A percentile compares a stretch with the other conserved stretches of the same genome.
These are phyloP conservation scores for Neostethus bicornis DNA, from an alignment of 2,797 vertebrate species.

Conservation along the genomic window DNA sequence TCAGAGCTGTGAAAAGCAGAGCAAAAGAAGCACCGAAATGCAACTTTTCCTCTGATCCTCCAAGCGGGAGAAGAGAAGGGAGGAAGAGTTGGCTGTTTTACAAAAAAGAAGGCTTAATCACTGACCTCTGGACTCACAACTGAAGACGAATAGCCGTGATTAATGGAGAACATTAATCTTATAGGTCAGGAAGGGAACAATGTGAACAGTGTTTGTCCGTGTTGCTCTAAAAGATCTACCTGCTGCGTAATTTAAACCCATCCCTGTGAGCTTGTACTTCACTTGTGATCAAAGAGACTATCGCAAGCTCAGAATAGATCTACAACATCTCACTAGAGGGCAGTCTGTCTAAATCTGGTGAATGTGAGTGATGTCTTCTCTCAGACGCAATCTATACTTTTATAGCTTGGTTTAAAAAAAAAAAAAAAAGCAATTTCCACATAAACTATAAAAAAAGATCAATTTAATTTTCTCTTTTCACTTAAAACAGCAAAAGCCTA, in stretches of 20 bases:
- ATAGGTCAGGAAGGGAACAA: slow-evolving; percentile 50
- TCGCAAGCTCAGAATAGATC: slow-evolving; percentile 28
- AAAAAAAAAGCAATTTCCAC: slow-evolving; percentile 3
- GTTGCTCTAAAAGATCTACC: slow-evolving; percentile 48
- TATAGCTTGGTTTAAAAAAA: slow-evolving; percentile 13
- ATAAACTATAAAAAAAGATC: neutral
- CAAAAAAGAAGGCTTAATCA: slow-evolving; percentile 68
- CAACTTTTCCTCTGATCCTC: slow-evolving; percentile 53
- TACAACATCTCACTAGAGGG: slow-evolving; percentile 60
- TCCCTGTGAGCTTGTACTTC: slow-evolving; percentile 30
- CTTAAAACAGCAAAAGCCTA: neutral
- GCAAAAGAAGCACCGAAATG: slow-evolving; percentile 43
- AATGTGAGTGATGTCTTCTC: neutral
- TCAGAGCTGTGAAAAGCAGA: slow-evolving; percentile 63
- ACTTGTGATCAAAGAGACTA: slow-evolving; percentile 24
- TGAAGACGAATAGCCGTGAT: slow-evolving; percentile 69
- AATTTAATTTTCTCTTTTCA: slow-evolving; percentile 13
- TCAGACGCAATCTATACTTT: slow-evolving; percentile 10
- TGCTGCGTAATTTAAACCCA: slow-evolving; percentile 39
- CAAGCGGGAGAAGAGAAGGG: slow-evolving; percentile 26
- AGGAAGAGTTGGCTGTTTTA: slow-evolving; percentile 38
- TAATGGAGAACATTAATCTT: slow-evolving; percentile 68
- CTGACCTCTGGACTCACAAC: slow-evolving; percentile 70
- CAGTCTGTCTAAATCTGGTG: slow-evolving; percentile 25
- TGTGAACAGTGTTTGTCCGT: slow-evolving; percentile 32